Percentiles rank a stretch among this genome's conserved stretches.
Evolutionary conservation across 2,113 vertebrate genomes (phyloP).

Genomic region (Cathartes aura): DNA sequence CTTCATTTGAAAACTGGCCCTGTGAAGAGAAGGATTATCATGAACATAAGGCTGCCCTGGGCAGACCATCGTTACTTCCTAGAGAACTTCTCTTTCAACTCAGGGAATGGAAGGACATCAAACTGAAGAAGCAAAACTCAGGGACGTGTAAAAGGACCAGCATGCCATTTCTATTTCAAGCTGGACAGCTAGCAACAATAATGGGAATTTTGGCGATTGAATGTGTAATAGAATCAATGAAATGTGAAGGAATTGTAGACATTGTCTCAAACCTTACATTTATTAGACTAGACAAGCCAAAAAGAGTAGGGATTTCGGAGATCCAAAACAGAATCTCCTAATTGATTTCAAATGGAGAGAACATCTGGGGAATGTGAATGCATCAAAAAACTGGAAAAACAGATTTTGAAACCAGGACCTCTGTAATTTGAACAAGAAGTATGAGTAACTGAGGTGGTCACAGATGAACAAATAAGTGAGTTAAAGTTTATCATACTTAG

Average conservation of each 20-base stretch:
- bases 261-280: constrained; percentile 6
- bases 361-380: background rate
- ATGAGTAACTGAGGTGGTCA: background rate
- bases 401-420: background rate
- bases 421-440: background rate
- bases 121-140: background rate
- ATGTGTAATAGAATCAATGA: background rate
- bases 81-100: background rate
- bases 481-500: background rate
- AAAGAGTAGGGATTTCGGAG: constrained; percentile 14
- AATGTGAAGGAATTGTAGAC: constrained; percentile 11
- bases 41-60: background rate
- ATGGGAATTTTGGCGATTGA: background rate
- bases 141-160: background rate
- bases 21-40: background rate
- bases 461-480: background rate
- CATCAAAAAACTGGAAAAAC: background rate
- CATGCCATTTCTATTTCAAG: background rate
- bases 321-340: background rate
- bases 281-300: constrained; percentile 53
- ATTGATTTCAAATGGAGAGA: constrained; percentile 46
- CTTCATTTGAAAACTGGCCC: background rate
- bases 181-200: constrained; percentile 13
- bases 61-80: background rate
- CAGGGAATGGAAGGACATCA: background rate